Base-by-base conservation (phyloP, 2,888 invertebrate species). In the Cantharis flavilabris region DNA sequence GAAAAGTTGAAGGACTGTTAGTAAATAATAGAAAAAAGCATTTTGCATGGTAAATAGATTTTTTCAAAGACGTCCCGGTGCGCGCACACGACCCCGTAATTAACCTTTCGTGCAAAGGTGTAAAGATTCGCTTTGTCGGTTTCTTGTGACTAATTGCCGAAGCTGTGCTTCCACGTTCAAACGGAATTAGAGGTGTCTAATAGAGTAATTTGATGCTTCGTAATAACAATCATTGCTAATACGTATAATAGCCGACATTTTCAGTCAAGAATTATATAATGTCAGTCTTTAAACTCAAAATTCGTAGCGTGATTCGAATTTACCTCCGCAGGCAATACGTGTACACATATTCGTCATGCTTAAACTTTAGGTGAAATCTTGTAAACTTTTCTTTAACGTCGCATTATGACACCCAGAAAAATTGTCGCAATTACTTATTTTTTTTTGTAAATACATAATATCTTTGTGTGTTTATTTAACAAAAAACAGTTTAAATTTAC, bases 201-300 rank as follows among this genome's bases (percentile, higher is more conserved):
- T 82, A 80, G 79, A 81, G 80, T 80, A 82, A 81, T 81, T 81
- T 82, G 80, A 81, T 82, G 73, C 78, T 79, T 79, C 72, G 80
- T 81, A 79, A 80, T 80, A 79, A 80, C 76, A 81, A 81, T 81
- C 76, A 81, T 72, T 73, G 73, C 72, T 80, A 71, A 74, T 77
- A 75, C 72, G 65, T 30, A 69, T 75, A 77, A 77, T 77, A 69
- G 65, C 75, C 62, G 79, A 79, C 76, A 79, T 76, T 79, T 80
- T 76, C 30, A 77, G 75, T 69, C 76, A 62, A 18, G 23, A 76
- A 80, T 79, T 80, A 78, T 78, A 80, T 78, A 78, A 78, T 78
- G 69, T 69, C 72, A 49, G 73, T 77, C 49, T 77, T 79, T 79
- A 77, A 77, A 62, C 49, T 70, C 70, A 75, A 76, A 77, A 75